phyloP scores from a whole-genome alignment of 2,888 invertebrate genomes.

The Geotrupes spiniger region DNA sequence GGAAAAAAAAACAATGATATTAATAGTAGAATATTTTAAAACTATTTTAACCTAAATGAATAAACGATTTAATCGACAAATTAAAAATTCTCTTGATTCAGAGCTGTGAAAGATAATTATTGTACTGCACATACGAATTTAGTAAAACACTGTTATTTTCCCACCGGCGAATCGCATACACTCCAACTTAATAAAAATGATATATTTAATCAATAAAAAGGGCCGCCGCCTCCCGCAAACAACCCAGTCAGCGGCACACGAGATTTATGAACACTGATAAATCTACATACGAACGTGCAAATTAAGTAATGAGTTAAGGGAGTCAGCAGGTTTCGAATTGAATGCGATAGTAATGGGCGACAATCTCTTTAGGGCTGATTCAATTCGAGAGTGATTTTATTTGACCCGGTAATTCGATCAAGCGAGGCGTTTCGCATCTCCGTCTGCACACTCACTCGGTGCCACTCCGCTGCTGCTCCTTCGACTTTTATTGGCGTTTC shows the following conservation, averaged over 20 bases:
- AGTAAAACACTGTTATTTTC: too few species aligned
- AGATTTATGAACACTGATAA: conserved; percentile 2
- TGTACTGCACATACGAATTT: too few species aligned
- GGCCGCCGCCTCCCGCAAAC: not conserved
- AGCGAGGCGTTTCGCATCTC: conserved; percentile 20
- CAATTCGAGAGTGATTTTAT: conserved; percentile 49
- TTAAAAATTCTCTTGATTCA: too few species aligned
- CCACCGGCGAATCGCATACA: too few species aligned
- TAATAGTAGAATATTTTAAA: too few species aligned
- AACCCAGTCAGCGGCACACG: not conserved
- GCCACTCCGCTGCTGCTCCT: conserved; percentile 8
- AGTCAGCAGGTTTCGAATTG: conserved; percentile 30
- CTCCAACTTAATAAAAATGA: too few species aligned
- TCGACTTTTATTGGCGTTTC: conserved; percentile 20
- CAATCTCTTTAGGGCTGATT: conserved; percentile 49
- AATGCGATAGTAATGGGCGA: conserved; percentile 49
- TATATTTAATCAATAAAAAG: too few species aligned
- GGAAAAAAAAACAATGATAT: too few species aligned
- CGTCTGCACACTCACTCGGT: conserved; percentile 14
- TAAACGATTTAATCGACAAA: too few species aligned
- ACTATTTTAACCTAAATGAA: too few species aligned
- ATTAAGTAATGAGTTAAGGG: conserved; percentile 30
- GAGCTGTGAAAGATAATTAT: too few species aligned
- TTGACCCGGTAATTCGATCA: conserved; percentile 50
- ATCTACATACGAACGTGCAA: conserved; percentile 25